Evolutionary conservation across 1,140 invertebrate species (phyloP).

Genomic region (Gonioctena quinquepunctata): DNA sequence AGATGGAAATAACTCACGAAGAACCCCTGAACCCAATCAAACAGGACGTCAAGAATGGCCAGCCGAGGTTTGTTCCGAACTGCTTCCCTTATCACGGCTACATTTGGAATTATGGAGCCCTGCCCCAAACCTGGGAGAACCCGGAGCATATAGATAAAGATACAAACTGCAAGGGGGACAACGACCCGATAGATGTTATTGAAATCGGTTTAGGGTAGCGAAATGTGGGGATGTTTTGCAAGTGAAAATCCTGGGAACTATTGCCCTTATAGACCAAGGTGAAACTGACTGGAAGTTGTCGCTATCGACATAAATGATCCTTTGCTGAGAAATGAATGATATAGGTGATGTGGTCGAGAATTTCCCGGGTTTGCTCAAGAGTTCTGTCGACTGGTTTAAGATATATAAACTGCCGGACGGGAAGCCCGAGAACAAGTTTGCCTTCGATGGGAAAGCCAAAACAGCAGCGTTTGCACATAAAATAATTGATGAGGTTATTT

Average conservation of each 20-base stretch:
- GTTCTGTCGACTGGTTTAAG: conserved; percentile 97
- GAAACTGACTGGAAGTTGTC: conserved; percentile 99
- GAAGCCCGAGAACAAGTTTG: conserved; percentile 96
- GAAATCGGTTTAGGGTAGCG: conserved; percentile 91
- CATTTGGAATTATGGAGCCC: conserved; percentile 99
- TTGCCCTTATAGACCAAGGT: conserved; percentile 95
- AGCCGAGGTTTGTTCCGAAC: conserved; percentile 93
- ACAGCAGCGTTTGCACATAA: conserved; percentile 84
- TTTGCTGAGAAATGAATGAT: conserved; percentile 84
- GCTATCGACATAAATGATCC: conserved; percentile 93
- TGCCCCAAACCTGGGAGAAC: conserved; percentile 99
- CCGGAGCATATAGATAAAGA: conserved; percentile 85
- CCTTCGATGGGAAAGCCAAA: conserved; percentile 95
- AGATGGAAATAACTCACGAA: conserved; percentile 96
- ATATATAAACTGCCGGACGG: conserved; percentile 99
- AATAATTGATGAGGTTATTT: conserved; percentile 84
- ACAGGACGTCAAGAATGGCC: conserved; percentile 97
- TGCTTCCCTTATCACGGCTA: conserved; percentile 99
- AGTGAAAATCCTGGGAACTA: conserved; percentile 88
- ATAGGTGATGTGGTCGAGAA: conserved; percentile 89
- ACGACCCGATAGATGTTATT: conserved; percentile 98
- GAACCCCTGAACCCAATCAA: conserved; percentile 96
- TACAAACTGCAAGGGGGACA: conserved; percentile 94
- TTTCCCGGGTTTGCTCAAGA: conserved; percentile 92
- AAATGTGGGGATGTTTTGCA: conserved; percentile 83